These are phyloP conservation scores for Tamandua tetradactyla DNA, from an alignment of 2,797 vertebrate species.

Conservation along the genomic window DNA sequence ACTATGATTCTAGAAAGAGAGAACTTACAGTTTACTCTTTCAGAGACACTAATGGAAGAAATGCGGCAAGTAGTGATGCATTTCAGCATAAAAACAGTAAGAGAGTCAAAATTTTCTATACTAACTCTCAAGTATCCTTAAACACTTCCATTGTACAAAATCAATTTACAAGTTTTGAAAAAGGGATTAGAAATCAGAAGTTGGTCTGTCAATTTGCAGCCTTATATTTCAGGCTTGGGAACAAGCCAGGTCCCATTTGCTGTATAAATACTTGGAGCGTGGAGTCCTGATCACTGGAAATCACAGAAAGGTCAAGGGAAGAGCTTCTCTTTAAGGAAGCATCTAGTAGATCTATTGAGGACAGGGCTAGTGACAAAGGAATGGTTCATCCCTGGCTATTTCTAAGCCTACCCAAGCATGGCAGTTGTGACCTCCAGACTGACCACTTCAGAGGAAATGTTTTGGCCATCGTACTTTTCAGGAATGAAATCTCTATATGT, in stretches of 20 bases:
- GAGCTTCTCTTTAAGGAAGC: background rate
- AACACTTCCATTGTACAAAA: background rate
- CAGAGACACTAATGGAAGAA: background rate
- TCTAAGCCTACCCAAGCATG: background rate
- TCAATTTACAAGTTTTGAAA: background rate
- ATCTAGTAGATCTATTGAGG: background rate
- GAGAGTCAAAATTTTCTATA: background rate
- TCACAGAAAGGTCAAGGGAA: background rate
- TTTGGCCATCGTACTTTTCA: background rate
- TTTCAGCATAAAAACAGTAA: background rate
- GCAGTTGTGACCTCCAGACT: background rate
- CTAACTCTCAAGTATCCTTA: background rate
- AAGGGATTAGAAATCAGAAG: background rate
- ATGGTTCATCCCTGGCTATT: background rate
- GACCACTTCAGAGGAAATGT: background rate
- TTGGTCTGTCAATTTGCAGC: background rate
- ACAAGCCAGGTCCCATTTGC: constrained; percentile 29
- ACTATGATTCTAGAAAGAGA: background rate
- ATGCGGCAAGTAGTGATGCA: background rate
- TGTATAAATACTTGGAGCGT: background rate
- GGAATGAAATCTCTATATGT: background rate
- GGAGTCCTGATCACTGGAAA: background rate
- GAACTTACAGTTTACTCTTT: background rate
- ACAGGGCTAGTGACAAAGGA: no score
- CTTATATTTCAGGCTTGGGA: background rate